Evolutionary conservation across 2,113 vertebrate genomes (phyloP), one percentile per base, ranked within the genome.

Genomic region (Zosterops hypoxanthus): DNA sequence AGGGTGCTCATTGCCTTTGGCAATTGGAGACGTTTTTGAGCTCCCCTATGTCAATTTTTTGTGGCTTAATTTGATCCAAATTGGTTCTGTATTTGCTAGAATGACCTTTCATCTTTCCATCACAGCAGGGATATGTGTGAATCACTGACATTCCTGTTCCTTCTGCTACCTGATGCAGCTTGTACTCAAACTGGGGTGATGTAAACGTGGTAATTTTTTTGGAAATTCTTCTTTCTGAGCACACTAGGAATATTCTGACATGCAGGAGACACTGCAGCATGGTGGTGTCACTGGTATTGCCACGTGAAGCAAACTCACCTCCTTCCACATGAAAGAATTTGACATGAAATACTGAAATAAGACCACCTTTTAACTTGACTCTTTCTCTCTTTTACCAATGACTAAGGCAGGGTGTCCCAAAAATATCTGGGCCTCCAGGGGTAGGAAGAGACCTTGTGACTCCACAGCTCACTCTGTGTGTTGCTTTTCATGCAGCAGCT

Each of bases 401-500:
- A 33, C 44, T 60, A 19, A 83, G 23, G 28, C 33, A 63, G 47
- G 64, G 47, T 66, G 6, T 94, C 82, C 64, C 90, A 83, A 68
- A 95, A 90, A 83, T 91, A 77, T 33, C 65, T 41, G 65, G 72
- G 24, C 41, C 92, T 86, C 68, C 61, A 59, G 88, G 75, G 72
- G 28, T 14, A 53, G 78, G 82, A 87, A 39, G 84, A 95, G 94
- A 89, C 65, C 52, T 86, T 68, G 70, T 90, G 89, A 82, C 91
- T 94, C 82, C 64, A 44, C 33, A 49, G 46, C 56, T 83, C 22
- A 6, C 33, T 52, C 0, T 64, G 46, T 42, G 12, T 69, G 31
- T 36, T 70, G 64, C 41, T 86, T 75, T 94, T 88, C 39, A 63
- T 82, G 79, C 25, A 81, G 82, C 72, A 75, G 85, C 82, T 75